These are phyloP conservation scores for Trissolcus brochymenae DNA, from an alignment of 2,888 invertebrate genomes.

Conservation along the genomic window DNA sequence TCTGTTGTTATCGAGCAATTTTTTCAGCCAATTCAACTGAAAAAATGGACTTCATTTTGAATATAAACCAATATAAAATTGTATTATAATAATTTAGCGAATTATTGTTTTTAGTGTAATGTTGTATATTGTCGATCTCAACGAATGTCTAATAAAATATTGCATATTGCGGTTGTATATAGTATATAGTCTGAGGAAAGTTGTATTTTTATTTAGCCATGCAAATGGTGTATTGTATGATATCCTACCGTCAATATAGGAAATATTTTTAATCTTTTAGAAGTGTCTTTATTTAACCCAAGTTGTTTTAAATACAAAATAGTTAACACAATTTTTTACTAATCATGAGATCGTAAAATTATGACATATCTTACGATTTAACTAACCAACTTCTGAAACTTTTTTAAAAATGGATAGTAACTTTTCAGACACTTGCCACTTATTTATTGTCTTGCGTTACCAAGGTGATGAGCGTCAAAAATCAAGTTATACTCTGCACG, in stretches of 20 bases:
- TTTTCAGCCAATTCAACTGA: too few relatives aligned
- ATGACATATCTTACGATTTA: too few relatives aligned
- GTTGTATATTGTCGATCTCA: not conserved
- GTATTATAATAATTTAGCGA: too few relatives aligned
- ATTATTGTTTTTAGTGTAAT: too few relatives aligned
- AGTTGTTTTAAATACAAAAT: not conserved
- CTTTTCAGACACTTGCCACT: not conserved
- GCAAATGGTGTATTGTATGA: conserved; percentile 10
- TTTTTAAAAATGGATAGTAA: too few relatives aligned
- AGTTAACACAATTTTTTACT: too few relatives aligned
- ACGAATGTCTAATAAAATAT: not conserved
- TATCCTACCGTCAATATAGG: conserved; percentile 10
- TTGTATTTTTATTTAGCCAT: conserved; percentile 14
- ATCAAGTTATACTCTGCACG: not conserved
- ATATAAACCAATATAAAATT: too few relatives aligned
- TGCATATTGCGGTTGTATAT: too few relatives aligned
- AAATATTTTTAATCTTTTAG: conserved; percentile 21
- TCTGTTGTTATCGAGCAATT: too few relatives aligned
- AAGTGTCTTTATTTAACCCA: not conserved
- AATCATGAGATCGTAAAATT: too few relatives aligned
- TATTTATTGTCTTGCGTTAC: conserved; percentile 3
- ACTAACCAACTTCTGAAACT: too few relatives aligned
- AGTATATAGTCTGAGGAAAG: not conserved
- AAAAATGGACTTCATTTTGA: too few relatives aligned
- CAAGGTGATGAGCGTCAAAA: conserved; percentile 21